Evolutionary conservation across 2,888 invertebrate genomes (phyloP).

Genomic region (Petrolisthes cinctipes): DNA sequence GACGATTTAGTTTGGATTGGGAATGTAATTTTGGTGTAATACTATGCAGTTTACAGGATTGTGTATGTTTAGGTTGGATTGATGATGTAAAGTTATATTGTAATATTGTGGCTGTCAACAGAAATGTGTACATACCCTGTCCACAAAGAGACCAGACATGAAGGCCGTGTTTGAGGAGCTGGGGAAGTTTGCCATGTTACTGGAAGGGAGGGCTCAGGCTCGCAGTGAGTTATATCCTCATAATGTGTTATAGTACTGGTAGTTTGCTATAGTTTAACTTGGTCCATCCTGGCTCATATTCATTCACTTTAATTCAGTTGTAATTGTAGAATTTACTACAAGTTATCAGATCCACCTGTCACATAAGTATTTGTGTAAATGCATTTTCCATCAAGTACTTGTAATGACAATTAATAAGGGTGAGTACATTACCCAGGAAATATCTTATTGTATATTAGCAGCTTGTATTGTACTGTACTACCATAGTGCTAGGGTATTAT

Average conservation of each 20-base stretch:
- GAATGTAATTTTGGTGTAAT: background rate
- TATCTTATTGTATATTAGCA: no score
- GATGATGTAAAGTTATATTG: background rate
- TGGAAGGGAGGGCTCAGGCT: conserved; percentile 37
- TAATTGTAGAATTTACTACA: no score
- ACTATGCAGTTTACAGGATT: background rate
- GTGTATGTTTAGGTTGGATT: background rate
- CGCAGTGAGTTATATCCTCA: conserved; percentile 39
- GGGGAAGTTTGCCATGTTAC: conserved; percentile 34
- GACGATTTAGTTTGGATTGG: background rate
- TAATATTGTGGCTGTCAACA: conserved; percentile 14
- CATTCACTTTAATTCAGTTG: no score
- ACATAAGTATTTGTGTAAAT: no score
- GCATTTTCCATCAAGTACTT: no score
- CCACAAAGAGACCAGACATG: conserved; percentile 63
- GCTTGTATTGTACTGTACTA: no score
- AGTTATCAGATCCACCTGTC: no score
- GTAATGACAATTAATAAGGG: no score
- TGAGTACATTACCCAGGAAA: no score
- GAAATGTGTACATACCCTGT: conserved; percentile 49
- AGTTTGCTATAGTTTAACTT: background rate
- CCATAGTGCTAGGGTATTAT: no score
- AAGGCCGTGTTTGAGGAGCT: conserved; percentile 56
- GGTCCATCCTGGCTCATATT: no score
- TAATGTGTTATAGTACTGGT: background rate